Evolutionary conservation across 92 coral and sea anemone genomes (phyloP).

Genomic region (Metridium senile): DNA sequence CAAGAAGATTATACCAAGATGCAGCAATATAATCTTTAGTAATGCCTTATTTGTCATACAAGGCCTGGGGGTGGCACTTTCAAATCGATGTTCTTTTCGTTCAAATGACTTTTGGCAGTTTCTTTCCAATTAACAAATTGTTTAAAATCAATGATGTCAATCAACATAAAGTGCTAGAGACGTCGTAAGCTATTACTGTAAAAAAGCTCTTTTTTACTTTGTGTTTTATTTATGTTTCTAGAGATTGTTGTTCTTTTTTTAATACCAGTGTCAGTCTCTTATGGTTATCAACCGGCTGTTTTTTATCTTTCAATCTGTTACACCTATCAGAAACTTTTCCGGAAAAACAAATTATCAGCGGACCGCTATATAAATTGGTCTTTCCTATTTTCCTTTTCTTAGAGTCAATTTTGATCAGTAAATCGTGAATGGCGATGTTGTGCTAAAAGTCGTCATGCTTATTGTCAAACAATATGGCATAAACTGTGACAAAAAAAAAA

Average conservation of each 20-base stretch:
- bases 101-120: constrained; percentile 13
- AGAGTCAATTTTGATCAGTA: neutral
- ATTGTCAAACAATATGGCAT: neutral
- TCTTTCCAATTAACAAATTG: constrained; percentile 25
- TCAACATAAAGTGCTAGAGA: neutral
- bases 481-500: neutral
- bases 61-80: constrained; percentile 3
- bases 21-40: constrained; percentile 1
- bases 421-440: neutral
- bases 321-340: constrained; percentile 1
- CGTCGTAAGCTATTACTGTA: constrained; percentile 7
- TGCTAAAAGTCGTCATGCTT: neutral
- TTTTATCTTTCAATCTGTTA: neutral
- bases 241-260: neutral
- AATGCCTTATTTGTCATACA: neutral
- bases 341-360: constrained; percentile 12
- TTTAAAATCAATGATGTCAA: constrained; percentile 25
- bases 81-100: neutral
- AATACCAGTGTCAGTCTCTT: neutral
- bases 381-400: neutral
- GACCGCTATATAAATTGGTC: neutral
- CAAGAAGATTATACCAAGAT: constrained; percentile 1
- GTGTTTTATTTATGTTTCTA: neutral
- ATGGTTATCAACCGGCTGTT: constrained; percentile 3
- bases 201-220: neutral